phyloP scores from a whole-genome alignment of 30 jellyfish, hydroid and myxozoan species.

The Rhopilema esculentum region DNA sequence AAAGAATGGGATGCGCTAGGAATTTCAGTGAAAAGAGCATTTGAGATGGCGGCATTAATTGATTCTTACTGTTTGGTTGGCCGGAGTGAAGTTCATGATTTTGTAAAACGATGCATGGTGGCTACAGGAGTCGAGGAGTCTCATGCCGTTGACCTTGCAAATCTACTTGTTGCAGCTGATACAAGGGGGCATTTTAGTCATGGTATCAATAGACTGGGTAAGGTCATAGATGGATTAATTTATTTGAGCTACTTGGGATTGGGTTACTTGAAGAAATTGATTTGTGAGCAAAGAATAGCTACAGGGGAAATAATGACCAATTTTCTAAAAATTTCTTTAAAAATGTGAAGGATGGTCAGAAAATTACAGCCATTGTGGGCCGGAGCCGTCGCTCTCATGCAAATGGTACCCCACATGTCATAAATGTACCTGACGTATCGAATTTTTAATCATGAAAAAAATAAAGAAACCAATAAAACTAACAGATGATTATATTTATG shows the following conservation, averaged over 20 bases:
- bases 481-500: too few species aligned
- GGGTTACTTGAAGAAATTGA: not conserved
- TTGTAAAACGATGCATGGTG: constrained; percentile 76
- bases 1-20: too few species aligned
- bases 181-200: constrained; percentile 83
- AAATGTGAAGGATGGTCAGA: too few species aligned
- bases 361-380: too few species aligned
- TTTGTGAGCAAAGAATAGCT: too few species aligned
- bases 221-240: not conserved
- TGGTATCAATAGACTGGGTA: constrained; percentile 83
- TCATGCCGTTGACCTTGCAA: constrained; percentile 79
- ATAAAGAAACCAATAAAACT: too few species aligned
- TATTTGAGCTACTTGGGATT: not conserved
- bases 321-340: too few species aligned
- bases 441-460: too few species aligned
- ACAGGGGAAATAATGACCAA: too few species aligned
- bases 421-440: too few species aligned
- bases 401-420: too few species aligned
- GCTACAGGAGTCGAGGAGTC: constrained; percentile 61
- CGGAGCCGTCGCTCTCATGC: too few species aligned
- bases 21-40: not conserved
- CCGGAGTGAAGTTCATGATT: constrained; percentile 44
- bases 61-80: constrained; percentile 18
- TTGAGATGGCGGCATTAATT: constrained; percentile 25
- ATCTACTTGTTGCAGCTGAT: constrained; percentile 74